Evolutionary conservation across 1,140 invertebrate species (phyloP).

Genomic region (Pectinophora gossypiella): DNA sequence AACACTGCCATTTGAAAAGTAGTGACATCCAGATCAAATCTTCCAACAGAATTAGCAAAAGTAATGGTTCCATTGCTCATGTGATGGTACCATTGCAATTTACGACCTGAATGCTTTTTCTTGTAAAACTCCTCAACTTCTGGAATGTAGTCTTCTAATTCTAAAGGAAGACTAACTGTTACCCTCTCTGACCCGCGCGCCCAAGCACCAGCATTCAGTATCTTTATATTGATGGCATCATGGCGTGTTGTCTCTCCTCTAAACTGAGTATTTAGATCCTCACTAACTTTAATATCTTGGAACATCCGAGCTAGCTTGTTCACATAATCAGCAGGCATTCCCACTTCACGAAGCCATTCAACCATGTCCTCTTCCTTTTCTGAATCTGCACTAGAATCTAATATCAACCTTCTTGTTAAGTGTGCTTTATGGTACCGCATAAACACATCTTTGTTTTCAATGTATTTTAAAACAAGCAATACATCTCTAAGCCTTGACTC

Average conservation of each 20-base stretch:
- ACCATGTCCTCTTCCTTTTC: constrained; percentile 99
- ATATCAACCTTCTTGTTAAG: constrained; percentile 94
- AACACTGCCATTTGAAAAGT: constrained; percentile 99
- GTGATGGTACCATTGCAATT: constrained; percentile 99
- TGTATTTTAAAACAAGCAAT: constrained; percentile 97
- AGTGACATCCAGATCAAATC: constrained; percentile 98
- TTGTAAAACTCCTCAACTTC: constrained; percentile 97
- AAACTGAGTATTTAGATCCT: constrained; percentile 98
- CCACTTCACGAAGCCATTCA: constrained; percentile 94
- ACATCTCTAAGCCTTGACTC: constrained; percentile 95
- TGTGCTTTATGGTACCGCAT: constrained; percentile 99
- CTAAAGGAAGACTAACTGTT: constrained; percentile 95
- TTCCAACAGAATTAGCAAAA: constrained; percentile 94
- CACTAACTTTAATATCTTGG: constrained; percentile 99
- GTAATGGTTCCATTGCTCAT: constrained; percentile 99
- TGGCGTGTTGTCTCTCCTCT: constrained; percentile 81
- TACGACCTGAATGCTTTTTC: constrained; percentile 98
- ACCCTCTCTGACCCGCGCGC: constrained; percentile 94
- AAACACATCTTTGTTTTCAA: constrained; percentile 99
- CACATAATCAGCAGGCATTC: constrained; percentile 99
- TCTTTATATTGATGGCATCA: constrained; percentile 91
- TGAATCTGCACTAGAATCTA: constrained; percentile 97
- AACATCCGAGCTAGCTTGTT: constrained; percentile 98
- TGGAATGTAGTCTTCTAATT: constrained; percentile 98
- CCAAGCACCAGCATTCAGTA: constrained; percentile 99